phyloP scores from a whole-genome alignment of 2,888 invertebrate genomes.

The Doris montereyensis region DNA sequence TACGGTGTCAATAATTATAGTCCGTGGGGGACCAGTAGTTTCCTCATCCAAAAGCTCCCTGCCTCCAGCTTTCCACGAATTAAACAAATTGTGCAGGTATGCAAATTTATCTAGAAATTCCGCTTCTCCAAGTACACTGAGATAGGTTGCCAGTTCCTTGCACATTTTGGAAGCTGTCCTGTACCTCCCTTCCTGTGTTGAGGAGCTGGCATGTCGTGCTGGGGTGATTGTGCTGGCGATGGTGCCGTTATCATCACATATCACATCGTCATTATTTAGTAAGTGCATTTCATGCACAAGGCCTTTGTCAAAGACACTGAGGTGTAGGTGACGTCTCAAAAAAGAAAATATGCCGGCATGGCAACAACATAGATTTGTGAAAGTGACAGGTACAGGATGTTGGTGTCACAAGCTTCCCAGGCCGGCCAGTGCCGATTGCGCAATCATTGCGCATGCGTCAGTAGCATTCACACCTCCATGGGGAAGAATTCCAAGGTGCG shows the following conservation, averaged over 20 bases:
- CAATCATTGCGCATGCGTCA: no score
- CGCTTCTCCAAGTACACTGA: slow-evolving; percentile 29
- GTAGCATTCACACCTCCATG: no score
- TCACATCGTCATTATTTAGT: background rate
- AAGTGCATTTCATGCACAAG: slow-evolving; percentile 12
- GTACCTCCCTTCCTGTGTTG: slow-evolving; percentile 33
- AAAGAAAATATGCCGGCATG: slow-evolving; percentile 24
- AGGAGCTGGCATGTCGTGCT: slow-evolving; percentile 2
- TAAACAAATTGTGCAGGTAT: background rate
- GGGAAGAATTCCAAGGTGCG: no score
- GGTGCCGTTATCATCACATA: background rate
- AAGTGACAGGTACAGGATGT: slow-evolving; percentile 22
- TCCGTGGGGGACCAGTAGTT: no score
- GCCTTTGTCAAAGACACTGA: background rate
- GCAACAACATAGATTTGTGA: slow-evolving; percentile 11
- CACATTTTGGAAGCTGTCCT: slow-evolving; percentile 18
- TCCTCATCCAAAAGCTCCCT: background rate
- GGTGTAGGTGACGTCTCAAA: background rate
- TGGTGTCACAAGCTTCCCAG: slow-evolving; percentile 24
- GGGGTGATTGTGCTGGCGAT: background rate
- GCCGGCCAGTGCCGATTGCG: no score
- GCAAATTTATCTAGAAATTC: slow-evolving; percentile 21
- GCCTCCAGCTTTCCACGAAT: slow-evolving; percentile 3
- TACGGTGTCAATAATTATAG: background rate
- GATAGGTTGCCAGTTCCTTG: slow-evolving; percentile 7